Base-by-base conservation (phyloP, 2,113 vertebrate genomes). In the Isichthys henryi region DNA sequence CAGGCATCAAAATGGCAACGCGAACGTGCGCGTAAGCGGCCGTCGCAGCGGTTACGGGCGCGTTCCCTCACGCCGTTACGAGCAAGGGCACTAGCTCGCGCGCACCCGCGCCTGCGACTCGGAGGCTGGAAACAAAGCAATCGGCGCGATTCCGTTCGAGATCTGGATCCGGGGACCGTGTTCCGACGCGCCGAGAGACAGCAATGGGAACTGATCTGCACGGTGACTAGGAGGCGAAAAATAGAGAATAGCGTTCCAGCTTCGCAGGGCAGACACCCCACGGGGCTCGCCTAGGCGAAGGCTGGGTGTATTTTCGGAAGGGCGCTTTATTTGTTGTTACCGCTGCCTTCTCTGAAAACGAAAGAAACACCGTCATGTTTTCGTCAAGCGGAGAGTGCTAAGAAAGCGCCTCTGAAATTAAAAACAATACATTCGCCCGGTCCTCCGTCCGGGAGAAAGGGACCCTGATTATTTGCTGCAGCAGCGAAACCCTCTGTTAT, bases 321-420 rank as follows among this genome's bases (percentile, higher is more conserved):
- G 77, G 23, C 77, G 52, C 49, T 84, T 89, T 35, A 27, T 82
- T 84, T 89, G 49, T 46, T 83, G 46, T 84, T 85, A 84, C 66
- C 46, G 49, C 70, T 50, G 48, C n/a, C 66, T 39, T 52, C 56
- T 27, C 80, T 46, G 50, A 89, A 62, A 48, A 45, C 74, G 88
- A 89, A 77, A 89, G 52, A 85, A 84, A 62, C 80, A 62, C 11
- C 88, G 88, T 53, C 88, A 89, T 89, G 88, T 84, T 89, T 56
- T 62, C 48, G 23, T 48, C 88, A 45, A 89, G 80, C 23, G 80
- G 50, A 39, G 80, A 39, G 53, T 84, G 88, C 56, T 89, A 85
- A 85, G 35, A 27, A 45, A 23, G 46, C 66, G 88, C 23, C 21
- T 87, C 46, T 74, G 4, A n/a, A 87, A 90, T 52, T 23, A 11